Evolutionary conservation across 2,888 invertebrate genomes (phyloP), one percentile per base, ranked within the genome.

Genomic region (Pseudolycoriella hygida): DNA sequence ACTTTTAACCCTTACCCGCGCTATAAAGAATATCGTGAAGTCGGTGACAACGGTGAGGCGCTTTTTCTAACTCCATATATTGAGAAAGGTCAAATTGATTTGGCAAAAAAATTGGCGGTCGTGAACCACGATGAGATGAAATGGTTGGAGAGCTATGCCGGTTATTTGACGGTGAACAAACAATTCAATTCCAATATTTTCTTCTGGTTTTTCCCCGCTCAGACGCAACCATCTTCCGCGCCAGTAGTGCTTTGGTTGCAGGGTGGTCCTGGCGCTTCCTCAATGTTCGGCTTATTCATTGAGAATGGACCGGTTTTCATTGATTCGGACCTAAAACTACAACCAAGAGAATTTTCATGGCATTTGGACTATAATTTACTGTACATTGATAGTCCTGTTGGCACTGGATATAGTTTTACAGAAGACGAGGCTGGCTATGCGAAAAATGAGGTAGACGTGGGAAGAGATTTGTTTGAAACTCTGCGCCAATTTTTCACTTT

Each of bases 361-460:
- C 80, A 77, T 45, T 64, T 72, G 38, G 75, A 75, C 10, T 85
- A 86, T 60, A 78, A 81, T 53, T 64, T 93, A 39, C 72, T 93
- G 45, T 94, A 86, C 60, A 82, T 94, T 46, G 93, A 94, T 60
- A 93, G 89, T 62, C 93, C 93, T 0, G 92, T 87, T 1, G 89
- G 89, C 2, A 83, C 89, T 3, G 93, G 93, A 0, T 94, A 81
- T 59, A 92, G 92, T 64, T 92, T 88, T 56, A 89, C 92, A 0
- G 73, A 77, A 3, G 64, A 73, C 46, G 75, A 78, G 17, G 71
- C 63, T 46, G 90, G 92, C 0, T 92, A 83, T 62, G 81, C 83
- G 11, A 73, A 67, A 4, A 80, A 85, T 60, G 80, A 92, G 62
- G 75, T 72, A 1, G 77, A 81, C 57, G 84, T 93, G 1, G 90